phyloP scores from a whole-genome alignment of 2,797 vertebrate genomes.

The Paramormyrops hopkinsi region DNA sequence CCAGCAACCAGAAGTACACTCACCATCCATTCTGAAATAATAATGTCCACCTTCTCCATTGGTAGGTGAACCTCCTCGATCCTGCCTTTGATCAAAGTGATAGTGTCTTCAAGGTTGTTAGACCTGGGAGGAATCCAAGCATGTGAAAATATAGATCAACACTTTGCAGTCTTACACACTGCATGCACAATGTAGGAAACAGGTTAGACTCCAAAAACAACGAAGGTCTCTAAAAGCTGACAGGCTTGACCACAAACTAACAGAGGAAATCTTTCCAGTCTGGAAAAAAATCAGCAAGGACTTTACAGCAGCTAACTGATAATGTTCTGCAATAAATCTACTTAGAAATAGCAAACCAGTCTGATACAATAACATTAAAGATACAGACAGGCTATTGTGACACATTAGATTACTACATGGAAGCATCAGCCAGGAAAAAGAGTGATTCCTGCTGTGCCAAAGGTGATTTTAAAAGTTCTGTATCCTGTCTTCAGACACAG shows the following conservation, averaged over 20 bases:
- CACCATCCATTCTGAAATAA: constrained; percentile 99
- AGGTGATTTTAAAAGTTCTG: neutral
- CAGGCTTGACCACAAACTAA: neutral
- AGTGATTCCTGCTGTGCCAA: neutral
- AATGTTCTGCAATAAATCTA: neutral
- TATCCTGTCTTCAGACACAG: neutral
- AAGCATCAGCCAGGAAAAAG: neutral
- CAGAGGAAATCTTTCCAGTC: neutral
- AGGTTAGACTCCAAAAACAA: neutral
- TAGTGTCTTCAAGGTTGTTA: constrained; percentile 78
- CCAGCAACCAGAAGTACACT: constrained; percentile 43
- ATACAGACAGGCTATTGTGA: neutral
- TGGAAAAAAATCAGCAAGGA: neutral
- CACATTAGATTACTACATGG: neutral
- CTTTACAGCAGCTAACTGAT: neutral
- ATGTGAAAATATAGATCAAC: neutral
- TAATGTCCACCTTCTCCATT: constrained; percentile 86
- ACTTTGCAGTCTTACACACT: neutral
- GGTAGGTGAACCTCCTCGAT: constrained; percentile 87
- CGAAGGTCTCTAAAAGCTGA: neutral
- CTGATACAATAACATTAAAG: neutral
- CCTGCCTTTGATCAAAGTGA: constrained; percentile 84
- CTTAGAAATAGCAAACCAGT: neutral
- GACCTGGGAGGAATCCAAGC: constrained; percentile 55
- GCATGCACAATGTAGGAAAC: neutral